Base-by-base conservation (phyloP, 2,797 vertebrate species). In the Anabacerthia variegaticeps region DNA sequence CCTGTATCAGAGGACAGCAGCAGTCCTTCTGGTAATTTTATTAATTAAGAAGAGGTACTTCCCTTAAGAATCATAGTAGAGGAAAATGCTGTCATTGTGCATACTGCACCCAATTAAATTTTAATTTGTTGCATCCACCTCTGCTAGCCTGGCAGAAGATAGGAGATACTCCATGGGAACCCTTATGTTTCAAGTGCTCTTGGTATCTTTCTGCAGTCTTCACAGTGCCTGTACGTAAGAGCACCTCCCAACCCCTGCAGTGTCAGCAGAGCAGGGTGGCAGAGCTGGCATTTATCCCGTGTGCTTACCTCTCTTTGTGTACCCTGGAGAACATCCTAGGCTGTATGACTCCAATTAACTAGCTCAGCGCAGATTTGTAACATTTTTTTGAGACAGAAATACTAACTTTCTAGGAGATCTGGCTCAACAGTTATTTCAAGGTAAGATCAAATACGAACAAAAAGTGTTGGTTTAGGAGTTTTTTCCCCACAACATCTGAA, bases 391-490 rank as follows among this genome's bases (percentile, higher is more conserved):
- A 24, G 8, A 69, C 22, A 75, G 73, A 63, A 81, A 75, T 8
- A 36, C 30, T 20, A 15, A 30, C 28, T 77, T 82, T 46, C 37
- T 27, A 52, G 24, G 65, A 88, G 48, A 28, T 48, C n/a, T 71
- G 72, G 10, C 27, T 68, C 59, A 55, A n/a, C 36, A 65, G 24
- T 43, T 56, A 75, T 62, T 84, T 76, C 28, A 76, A 71, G 54
- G 19, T 37, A 61, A 78, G 51, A 55, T 34, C 9, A 74, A 62
- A 44, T 12, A 18, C 28, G 71, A 92, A 89, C 10, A 84, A 24
- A 8, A 63, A 30, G 6, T 7, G 10, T 49, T 69, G 12, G 9
- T 26, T 77, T 51, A 13, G 14, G 23, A 2, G 0, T 13, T 15
- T 74, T 91, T 48, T 56, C 48, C 26, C 66, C 66, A 81, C 5